These are phyloP conservation scores for Mylabris phalerata DNA, from an alignment of 1,140 invertebrate species.

Conservation along the genomic window DNA sequence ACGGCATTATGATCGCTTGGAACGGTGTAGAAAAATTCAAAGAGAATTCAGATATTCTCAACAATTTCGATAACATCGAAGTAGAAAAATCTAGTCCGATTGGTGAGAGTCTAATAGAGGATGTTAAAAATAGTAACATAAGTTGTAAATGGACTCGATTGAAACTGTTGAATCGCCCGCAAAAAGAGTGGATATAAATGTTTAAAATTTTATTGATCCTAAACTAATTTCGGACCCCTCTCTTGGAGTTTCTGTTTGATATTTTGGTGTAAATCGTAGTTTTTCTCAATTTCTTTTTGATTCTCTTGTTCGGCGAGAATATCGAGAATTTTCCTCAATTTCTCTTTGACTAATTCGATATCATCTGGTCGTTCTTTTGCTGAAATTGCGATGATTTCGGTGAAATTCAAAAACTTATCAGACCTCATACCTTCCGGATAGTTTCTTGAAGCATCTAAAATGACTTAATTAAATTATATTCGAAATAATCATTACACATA, in stretches of 20 bases:
- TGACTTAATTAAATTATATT: background rate
- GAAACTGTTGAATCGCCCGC: slow-evolving; percentile 29
- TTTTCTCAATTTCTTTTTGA: slow-evolving; percentile 38
- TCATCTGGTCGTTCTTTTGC: slow-evolving; percentile 47
- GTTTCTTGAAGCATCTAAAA: slow-evolving; percentile 42
- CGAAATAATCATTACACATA: slow-evolving; percentile 3
- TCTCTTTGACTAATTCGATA: slow-evolving; percentile 49
- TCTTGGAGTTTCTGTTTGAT: slow-evolving; percentile 33
- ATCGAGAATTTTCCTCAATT: slow-evolving; percentile 51
- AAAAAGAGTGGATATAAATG: slow-evolving; percentile 14
- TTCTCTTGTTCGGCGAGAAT: slow-evolving; percentile 45
- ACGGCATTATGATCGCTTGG: slow-evolving; percentile 99
- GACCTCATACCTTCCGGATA: slow-evolving; percentile 63
- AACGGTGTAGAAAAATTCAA: slow-evolving; percentile 78
- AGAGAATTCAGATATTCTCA: slow-evolving; percentile 42
- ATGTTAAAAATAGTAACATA: slow-evolving; percentile 49
- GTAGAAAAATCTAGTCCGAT: slow-evolving; percentile 45
- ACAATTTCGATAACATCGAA: slow-evolving; percentile 46
- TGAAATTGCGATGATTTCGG: slow-evolving; percentile 60
- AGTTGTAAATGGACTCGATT: slow-evolving; percentile 55
- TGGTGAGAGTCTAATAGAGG: slow-evolving; percentile 49
- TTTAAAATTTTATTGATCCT: slow-evolving; percentile 18
- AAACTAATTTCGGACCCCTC: slow-evolving; percentile 40
- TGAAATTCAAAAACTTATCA: slow-evolving; percentile 59
- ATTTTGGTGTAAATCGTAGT: slow-evolving; percentile 31